Conservation (phyloP, 2,797 vertebrate genomes). For the Epinephelus awoara region DNA sequence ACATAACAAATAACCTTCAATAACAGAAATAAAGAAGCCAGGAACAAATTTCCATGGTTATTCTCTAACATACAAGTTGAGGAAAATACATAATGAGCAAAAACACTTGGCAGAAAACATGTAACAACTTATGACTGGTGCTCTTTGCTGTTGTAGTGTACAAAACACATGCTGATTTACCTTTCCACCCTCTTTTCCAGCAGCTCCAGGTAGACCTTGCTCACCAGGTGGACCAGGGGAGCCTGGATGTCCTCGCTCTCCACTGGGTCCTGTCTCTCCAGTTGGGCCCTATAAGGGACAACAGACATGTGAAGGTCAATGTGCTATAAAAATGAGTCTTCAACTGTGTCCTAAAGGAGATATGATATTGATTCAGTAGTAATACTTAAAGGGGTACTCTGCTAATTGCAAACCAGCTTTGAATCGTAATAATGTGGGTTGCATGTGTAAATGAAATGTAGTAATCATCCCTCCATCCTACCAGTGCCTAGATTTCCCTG, state of each 20-base stretch:
- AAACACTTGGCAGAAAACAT: background rate
- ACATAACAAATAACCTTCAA: background rate
- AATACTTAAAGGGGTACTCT: too few species aligned
- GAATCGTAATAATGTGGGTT: too few species aligned
- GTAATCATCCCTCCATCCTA: too few species aligned
- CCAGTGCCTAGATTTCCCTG: too few species aligned
- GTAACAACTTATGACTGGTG: background rate
- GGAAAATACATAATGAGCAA: background rate
- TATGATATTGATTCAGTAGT: background rate
- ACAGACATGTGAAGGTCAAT: background rate
- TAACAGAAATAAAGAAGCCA: background rate
- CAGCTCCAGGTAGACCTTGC: constrained; percentile 96
- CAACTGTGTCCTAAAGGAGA: background rate
- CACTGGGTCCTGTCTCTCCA: constrained; percentile 95
- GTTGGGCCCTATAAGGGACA: constrained; percentile 91
- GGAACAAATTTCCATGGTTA: background rate
- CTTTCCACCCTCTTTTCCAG: constrained; percentile 99
- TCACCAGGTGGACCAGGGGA: constrained; percentile 97
- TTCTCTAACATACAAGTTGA: background rate
- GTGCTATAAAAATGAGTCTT: background rate
- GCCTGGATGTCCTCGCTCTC: constrained; percentile 97
- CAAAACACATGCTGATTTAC: constrained; percentile 75
- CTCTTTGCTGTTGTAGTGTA: background rate
- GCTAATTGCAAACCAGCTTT: too few species aligned
- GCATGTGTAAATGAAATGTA: too few species aligned